Evolutionary conservation across 2,888 invertebrate genomes (phyloP).

Genomic region (Lutraria lutraria): DNA sequence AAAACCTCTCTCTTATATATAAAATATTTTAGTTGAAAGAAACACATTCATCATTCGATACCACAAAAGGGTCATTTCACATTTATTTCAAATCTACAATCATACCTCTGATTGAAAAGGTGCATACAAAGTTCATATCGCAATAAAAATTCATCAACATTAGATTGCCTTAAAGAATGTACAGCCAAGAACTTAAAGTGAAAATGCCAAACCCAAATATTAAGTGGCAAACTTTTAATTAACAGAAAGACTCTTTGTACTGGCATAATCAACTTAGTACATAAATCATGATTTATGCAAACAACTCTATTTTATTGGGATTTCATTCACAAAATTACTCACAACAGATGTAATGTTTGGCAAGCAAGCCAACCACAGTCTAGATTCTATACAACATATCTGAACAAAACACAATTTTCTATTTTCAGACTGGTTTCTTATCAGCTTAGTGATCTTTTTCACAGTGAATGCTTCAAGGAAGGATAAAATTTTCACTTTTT

Average conservation of each 20-base stretch:
- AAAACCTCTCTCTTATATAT: constrained; percentile 6
- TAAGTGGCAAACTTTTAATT: not conserved
- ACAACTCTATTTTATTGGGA: constrained; percentile 22
- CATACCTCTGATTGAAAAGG: not conserved
- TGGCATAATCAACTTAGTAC: not conserved
- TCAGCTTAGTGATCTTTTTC: not conserved
- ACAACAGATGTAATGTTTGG: constrained; percentile 19
- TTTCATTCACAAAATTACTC: constrained; percentile 27
- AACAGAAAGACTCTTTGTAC: not conserved
- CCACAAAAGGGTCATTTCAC: constrained; percentile 1
- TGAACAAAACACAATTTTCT: not conserved
- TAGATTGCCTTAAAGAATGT: not conserved
- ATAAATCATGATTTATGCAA: constrained; percentile 16
- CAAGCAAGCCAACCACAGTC: not conserved
- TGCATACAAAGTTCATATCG: not conserved
- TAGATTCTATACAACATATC: not conserved
- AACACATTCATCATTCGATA: not conserved
- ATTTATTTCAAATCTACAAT: not conserved
- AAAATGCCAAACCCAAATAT: constrained; percentile 6
- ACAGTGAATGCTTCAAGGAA: constrained; percentile 7
- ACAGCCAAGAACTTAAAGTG: not conserved
- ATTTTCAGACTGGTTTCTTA: not conserved
- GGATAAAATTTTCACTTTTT: not conserved
- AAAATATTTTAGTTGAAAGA: constrained; percentile 5
- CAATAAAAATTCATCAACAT: not conserved